phyloP scores from a whole-genome alignment of 2,113 vertebrate genomes.

The Sylvilagus bachmani region DNA sequence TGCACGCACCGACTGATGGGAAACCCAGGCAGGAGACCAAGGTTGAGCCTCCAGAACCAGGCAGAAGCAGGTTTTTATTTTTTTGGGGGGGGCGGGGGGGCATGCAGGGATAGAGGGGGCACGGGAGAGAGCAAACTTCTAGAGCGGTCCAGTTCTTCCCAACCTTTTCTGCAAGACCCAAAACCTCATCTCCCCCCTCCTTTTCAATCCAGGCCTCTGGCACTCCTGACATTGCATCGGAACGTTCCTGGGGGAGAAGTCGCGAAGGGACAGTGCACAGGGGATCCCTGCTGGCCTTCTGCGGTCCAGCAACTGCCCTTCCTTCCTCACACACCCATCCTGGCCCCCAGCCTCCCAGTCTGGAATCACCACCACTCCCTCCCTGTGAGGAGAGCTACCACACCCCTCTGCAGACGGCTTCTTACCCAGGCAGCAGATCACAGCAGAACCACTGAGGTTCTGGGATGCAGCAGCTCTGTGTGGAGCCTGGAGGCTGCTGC shows the following conservation, averaged over 20 bases:
- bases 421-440: background rate
- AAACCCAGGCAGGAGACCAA: background rate
- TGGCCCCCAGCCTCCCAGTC: fast-evolving
- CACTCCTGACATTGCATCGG: background rate
- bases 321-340: background rate
- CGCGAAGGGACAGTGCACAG: background rate
- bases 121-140: background rate
- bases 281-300: background rate
- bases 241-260: background rate
- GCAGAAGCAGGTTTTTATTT: background rate
- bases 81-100: too few species aligned
- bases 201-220: background rate
- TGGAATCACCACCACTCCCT: background rate
- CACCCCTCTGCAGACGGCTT: background rate
- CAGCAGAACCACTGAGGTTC: background rate
- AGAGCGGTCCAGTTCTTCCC: background rate
- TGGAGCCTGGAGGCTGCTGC: too few species aligned
- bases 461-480: too few species aligned
- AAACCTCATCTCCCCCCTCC: background rate
- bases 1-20: background rate
- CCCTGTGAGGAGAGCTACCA: background rate
- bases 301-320: fast-evolving
- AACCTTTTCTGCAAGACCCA: background rate
- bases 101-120: too few species aligned
- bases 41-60: background rate